A percentile compares a stretch with the other conserved stretches of the same genome.
Conservation (phyloP, 2,113 vertebrate species). For the Clarias batrachus region DNA sequence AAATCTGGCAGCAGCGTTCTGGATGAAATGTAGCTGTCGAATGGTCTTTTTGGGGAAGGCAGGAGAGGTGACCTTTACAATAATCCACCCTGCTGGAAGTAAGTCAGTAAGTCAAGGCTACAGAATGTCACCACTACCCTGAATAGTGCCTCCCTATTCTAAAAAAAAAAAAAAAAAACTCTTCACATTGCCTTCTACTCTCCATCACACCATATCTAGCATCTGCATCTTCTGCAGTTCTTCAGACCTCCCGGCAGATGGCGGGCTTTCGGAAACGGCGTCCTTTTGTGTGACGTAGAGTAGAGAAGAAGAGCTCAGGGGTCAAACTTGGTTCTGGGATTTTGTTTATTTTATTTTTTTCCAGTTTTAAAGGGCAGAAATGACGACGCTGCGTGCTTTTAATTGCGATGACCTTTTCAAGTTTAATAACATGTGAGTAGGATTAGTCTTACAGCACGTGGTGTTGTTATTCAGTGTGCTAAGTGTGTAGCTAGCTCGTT, state of each 20-base stretch:
- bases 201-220: no score
- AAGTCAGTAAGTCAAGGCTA: no score
- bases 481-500: not conserved
- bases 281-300: not conserved
- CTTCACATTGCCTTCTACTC: no score
- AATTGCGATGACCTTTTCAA: constrained; percentile 92
- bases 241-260: not conserved
- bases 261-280: not conserved
- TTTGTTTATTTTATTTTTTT: not conserved
- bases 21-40: no score
- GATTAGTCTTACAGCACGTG: not conserved
- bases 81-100: no score
- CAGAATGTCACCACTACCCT: no score
- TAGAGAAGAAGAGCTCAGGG: not conserved
- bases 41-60: no score
- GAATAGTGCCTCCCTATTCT: no score
- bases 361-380: constrained; percentile 44
- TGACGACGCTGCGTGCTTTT: constrained; percentile 90
- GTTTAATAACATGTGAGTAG: constrained; percentile 94
- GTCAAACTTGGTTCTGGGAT: not conserved
- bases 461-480: no score
- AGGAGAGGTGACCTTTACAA: no score
- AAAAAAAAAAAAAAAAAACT: no score
- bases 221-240: no score
- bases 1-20: fast-evolving